A percentile compares a stretch with the other conserved stretches of the same genome.
phyloP scores from a whole-genome alignment of 2,888 invertebrate genomes.

The Reticulitermes lucifugus region DNA sequence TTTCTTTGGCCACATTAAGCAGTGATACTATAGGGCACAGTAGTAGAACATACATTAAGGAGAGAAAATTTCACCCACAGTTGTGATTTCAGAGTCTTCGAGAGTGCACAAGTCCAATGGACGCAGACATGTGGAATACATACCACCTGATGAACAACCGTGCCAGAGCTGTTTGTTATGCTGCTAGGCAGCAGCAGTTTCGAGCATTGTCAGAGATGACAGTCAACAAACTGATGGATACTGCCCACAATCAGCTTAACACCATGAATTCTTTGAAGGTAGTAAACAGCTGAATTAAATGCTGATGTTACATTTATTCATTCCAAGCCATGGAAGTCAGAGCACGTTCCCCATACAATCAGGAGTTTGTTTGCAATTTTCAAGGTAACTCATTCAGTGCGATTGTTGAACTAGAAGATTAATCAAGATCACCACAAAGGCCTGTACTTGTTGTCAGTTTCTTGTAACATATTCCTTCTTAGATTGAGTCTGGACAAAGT shows the following conservation, averaged over 20 bases:
- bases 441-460: no score
- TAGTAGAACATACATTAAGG: not conserved
- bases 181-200: conserved; percentile 73
- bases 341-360: no score
- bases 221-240: conserved; percentile 72
- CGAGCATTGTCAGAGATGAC: conserved; percentile 73
- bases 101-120: conserved; percentile 75
- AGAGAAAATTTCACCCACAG: not conserved
- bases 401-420: no score
- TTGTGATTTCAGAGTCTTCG: conserved; percentile 64
- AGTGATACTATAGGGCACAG: not conserved
- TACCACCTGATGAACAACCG: conserved; percentile 76
- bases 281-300: no score
- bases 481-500: no score
- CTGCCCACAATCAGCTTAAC: conserved; percentile 66
- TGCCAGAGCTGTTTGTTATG: conserved; percentile 76
- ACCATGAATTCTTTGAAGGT: conserved; percentile 55
- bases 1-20: no score
- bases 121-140: conserved; percentile 75
- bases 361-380: no score
- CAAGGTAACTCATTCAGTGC: no score
- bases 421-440: no score
- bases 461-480: no score
- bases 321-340: no score
- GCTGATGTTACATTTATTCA: no score